phyloP scores from a whole-genome alignment of 92 coral and sea anemone species.

The Parazoanthus atlanticus region DNA sequence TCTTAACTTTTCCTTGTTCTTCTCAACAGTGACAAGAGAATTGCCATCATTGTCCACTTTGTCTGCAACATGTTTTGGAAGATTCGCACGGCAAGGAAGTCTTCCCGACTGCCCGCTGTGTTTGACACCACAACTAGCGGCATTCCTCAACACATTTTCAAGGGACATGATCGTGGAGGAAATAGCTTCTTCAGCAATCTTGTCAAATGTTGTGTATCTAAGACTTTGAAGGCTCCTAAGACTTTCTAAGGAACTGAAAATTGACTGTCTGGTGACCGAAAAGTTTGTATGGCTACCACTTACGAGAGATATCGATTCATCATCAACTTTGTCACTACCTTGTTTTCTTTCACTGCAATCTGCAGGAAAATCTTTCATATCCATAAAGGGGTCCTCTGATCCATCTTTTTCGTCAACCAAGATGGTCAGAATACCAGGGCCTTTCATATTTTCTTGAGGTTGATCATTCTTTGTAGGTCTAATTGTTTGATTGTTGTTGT shows the following conservation, averaged over 20 bases:
- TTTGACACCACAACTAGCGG: constrained; percentile 18
- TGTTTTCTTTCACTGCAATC: background rate
- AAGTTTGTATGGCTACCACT: background rate
- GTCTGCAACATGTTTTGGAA: background rate
- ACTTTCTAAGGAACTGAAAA: constrained; percentile 52
- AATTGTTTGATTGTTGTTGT: background rate
- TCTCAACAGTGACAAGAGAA: background rate
- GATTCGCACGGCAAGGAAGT: background rate
- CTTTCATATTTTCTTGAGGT: background rate
- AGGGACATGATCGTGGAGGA: constrained; percentile 51
- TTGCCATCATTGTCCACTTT: background rate
- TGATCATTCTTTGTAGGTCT: background rate
- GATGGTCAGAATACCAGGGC: background rate
- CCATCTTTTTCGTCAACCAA: background rate
- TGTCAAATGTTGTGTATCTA: constrained; percentile 52
- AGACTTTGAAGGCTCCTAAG: constrained; percentile 38
- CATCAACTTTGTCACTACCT: background rate
- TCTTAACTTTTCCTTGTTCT: background rate
- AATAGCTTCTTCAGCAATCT: constrained; percentile 55
- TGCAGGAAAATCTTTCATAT: background rate
- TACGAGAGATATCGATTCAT: background rate
- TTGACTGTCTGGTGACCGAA: background rate
- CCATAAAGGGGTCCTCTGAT: background rate
- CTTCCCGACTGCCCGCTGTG: constrained; percentile 37
- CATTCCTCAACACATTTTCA: constrained; percentile 55